These are phyloP conservation scores for Calephelis nemesis DNA, from an alignment of 1,140 invertebrate genomes.

Conservation along the genomic window DNA sequence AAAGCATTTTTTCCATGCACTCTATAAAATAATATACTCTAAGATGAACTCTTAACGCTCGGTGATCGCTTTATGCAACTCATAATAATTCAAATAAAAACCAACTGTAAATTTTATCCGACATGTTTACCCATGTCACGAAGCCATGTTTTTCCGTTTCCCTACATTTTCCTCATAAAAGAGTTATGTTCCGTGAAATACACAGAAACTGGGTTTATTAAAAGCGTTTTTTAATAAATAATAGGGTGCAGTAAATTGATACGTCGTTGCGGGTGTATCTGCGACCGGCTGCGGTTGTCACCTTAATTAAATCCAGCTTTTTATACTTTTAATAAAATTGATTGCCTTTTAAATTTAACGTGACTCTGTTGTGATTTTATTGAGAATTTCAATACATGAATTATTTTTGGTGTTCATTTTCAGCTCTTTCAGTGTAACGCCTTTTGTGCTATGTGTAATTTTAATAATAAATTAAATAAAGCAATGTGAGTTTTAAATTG, in stretches of 20 bases:
- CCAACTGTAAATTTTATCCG: slow-evolving; percentile 13
- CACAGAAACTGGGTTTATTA: slow-evolving; percentile 14
- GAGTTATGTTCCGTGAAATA: slow-evolving; percentile 12
- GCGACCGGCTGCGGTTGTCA: slow-evolving; percentile 7
- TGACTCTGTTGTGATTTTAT: not conserved
- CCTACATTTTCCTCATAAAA: slow-evolving; percentile 18
- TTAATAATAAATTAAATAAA: too few relatives aligned
- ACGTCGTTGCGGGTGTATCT: slow-evolving; percentile 8
- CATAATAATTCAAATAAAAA: slow-evolving; percentile 19
- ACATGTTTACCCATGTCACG: slow-evolving; percentile 14
- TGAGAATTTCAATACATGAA: too few relatives aligned
- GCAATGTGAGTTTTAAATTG: too few relatives aligned
- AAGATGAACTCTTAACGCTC: not conserved
- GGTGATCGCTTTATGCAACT: slow-evolving; percentile 17
- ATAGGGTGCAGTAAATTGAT: slow-evolving; percentile 16
- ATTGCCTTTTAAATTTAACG: slow-evolving; percentile 8
- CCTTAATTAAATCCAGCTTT: slow-evolving; percentile 9
- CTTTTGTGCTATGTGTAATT: too few relatives aligned
- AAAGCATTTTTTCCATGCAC: not conserved
- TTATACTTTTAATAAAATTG: slow-evolving; percentile 15
- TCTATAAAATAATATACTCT: not conserved
- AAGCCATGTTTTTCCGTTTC: slow-evolving; percentile 14
- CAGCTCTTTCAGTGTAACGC: too few relatives aligned
- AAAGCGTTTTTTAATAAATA: slow-evolving; percentile 15
- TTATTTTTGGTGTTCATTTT: too few relatives aligned